phyloP scores from a whole-genome alignment of 92 coral and sea anemone genomes.

The Porites lobata region DNA sequence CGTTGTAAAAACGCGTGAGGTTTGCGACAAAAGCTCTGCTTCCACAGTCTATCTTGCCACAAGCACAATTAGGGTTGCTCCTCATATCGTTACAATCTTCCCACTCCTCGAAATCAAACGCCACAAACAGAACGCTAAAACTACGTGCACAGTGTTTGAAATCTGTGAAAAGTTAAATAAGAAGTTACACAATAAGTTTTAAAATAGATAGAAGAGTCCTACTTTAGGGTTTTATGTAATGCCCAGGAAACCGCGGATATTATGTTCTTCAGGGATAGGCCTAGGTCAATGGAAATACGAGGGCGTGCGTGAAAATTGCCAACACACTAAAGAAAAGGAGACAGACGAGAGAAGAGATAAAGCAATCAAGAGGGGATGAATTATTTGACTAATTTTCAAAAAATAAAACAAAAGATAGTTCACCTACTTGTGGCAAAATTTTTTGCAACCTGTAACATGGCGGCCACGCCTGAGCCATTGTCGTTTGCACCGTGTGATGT shows the following conservation, averaged over 20 bases:
- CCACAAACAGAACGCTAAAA: slow-evolving; percentile 75
- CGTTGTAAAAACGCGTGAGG: slow-evolving; percentile 65
- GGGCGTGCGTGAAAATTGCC: too few species aligned
- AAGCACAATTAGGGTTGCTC: slow-evolving; percentile 43
- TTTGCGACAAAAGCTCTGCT: slow-evolving; percentile 79
- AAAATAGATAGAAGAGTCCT: too few species aligned
- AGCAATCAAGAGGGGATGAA: too few species aligned
- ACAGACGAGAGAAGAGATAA: too few species aligned
- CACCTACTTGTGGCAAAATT: slow-evolving; percentile 74
- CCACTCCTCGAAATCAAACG: slow-evolving; percentile 87
- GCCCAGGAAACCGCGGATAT: too few species aligned
- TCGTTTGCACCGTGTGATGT: slow-evolving; percentile 85
- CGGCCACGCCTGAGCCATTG: slow-evolving; percentile 92
- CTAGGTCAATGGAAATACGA: too few species aligned
- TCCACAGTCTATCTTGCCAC: slow-evolving; percentile 55
- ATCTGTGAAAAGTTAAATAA: slow-evolving; percentile 1
- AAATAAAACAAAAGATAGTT: neutral
- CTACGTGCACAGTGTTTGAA: slow-evolving; percentile 46
- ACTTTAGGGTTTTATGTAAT: too few species aligned
- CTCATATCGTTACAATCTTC: slow-evolving; percentile 26
- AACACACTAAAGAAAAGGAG: too few species aligned
- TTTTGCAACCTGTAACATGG: slow-evolving; percentile 83
- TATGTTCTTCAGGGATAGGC: too few species aligned
- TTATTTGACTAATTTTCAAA: too few species aligned
- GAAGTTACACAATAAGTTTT: too few species aligned